Conservation (phyloP, 2,888 invertebrate species). For the Drosophila paucipuncta region DNA sequence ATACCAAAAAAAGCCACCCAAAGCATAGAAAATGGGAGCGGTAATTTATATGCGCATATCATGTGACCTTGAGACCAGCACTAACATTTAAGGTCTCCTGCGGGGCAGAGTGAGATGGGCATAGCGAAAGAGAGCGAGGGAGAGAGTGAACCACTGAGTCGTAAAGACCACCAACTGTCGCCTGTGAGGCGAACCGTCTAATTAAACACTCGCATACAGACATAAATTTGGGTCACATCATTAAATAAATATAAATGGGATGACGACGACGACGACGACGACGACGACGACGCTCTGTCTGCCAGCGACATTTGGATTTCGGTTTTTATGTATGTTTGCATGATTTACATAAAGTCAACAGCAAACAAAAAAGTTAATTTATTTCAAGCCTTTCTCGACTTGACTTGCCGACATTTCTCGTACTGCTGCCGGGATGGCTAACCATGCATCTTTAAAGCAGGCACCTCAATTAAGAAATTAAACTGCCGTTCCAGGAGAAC, state of each 20-base stretch:
- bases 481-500: constrained; percentile 52
- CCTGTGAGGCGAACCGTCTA: constrained; percentile 70
- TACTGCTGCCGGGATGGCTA: constrained; percentile 31
- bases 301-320: constrained; percentile 47
- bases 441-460: constrained; percentile 67
- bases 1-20: constrained; percentile 4
- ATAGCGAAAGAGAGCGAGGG: background rate
- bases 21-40: constrained; percentile 29
- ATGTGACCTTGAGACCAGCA: constrained; percentile 74
- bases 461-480: constrained; percentile 80
- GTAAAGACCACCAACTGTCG: constrained; percentile 78
- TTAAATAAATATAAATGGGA: constrained; percentile 82
- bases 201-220: constrained; percentile 78
- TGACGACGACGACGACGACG: background rate
- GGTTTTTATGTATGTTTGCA: constrained; percentile 33
- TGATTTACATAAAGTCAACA: constrained; percentile 79
- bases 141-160: constrained; percentile 49
- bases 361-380: constrained; percentile 74
- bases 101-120: background rate
- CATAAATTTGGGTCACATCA: constrained; percentile 82
- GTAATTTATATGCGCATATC: constrained; percentile 72
- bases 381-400: constrained; percentile 70
- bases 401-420: constrained; percentile 49
- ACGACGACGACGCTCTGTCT: constrained; percentile 31
- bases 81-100: constrained; percentile 49